A percentile compares a stretch with the other conserved stretches of the same genome.
phyloP scores from a whole-genome alignment of 2,113 vertebrate species.

The Odocoileus hemionus region DNA sequence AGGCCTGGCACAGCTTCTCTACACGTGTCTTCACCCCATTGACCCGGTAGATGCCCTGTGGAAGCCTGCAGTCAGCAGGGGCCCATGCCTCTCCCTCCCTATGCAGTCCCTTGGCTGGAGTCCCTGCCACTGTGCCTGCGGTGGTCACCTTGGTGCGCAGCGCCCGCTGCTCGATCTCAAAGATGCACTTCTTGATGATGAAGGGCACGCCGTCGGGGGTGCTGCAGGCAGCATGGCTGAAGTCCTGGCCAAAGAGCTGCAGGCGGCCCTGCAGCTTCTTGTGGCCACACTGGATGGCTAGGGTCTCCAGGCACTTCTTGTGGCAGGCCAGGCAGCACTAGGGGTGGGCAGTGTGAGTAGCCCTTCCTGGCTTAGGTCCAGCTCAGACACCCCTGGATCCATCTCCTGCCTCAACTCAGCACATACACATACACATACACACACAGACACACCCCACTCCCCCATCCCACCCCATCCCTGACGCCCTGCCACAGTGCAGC shows the following conservation, averaged over 20 bases:
- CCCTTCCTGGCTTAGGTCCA: rapidly evolving
- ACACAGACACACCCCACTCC: too few species aligned
- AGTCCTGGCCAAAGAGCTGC: conserved; percentile 93
- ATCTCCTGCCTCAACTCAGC: not conserved
- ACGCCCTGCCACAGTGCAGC: rapidly evolving
- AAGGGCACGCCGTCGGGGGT: conserved; percentile 90
- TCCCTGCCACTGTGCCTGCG: rapidly evolving
- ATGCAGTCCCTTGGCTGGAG: rapidly evolving
- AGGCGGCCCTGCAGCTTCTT: conserved; percentile 96
- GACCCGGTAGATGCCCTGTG: conserved; percentile 96
- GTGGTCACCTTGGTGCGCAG: conserved; percentile 90
- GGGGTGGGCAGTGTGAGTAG: not conserved
- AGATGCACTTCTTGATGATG: conserved; percentile 92
- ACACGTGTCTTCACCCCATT: conserved; percentile 96
- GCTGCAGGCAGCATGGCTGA: conserved; percentile 78
- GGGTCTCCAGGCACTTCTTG: conserved; percentile 95
- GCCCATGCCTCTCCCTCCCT: rapidly evolving
- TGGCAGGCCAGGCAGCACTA: conserved; percentile 97
- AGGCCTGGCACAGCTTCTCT: conserved; percentile 97
- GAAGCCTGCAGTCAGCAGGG: not conserved
- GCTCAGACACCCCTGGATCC: not conserved
- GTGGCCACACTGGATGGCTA: conserved; percentile 97
- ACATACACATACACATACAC: rapidly evolving
- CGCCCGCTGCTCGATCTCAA: conserved; percentile 91
- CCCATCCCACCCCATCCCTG: rapidly evolving